Base-by-base conservation (phyloP, 2,888 invertebrate species). In the Timema podura region DNA sequence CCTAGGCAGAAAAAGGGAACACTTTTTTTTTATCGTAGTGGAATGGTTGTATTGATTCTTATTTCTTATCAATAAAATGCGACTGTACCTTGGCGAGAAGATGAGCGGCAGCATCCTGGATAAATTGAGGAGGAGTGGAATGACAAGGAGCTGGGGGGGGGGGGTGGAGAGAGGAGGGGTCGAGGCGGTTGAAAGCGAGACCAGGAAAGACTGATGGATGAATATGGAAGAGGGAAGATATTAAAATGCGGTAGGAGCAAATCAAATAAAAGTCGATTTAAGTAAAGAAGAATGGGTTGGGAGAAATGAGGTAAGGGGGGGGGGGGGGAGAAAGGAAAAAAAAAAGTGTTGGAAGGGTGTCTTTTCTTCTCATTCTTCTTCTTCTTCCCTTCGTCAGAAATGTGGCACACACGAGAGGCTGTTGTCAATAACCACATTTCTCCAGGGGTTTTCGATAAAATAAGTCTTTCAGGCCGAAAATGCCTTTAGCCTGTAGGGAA, bases 251-350 rank as follows among this genome's bases (percentile, higher is more conserved):
- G 69, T 64, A 69, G 51, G 64, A 48, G 69, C 66, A 68, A 71
- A 71, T 71, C 69, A 71, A 71, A 71, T 71, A 71, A 71, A 71
- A 71, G 69, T 71, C 66, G 69, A 71, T 71, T 67, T 69, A 69
- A 71, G 71, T 67, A 71, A 69, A 69, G 68, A 71, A 69, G 65
- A 65, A 54, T 59, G 65, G 48, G 48, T 59, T 59, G 54, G 59
- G 16, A 45, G 46, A 68, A 57, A 54, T 44, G 65, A 47, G 57
- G 68, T 64, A 49, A 59, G 45, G 30, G 57, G 51, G 49, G 57
- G 48, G 57, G 49, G 30, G 13, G 64, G 64, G 46, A 57, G 54
- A 30, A 5, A 30, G 57, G 5, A 13, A 57, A 3, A 16, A 13
- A 30, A 30, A 57, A 15, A n/a, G 57, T 57, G 30, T 57, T 30